Conservation (phyloP, 2,797 vertebrate genomes). For the Eospalax fontanierii region DNA sequence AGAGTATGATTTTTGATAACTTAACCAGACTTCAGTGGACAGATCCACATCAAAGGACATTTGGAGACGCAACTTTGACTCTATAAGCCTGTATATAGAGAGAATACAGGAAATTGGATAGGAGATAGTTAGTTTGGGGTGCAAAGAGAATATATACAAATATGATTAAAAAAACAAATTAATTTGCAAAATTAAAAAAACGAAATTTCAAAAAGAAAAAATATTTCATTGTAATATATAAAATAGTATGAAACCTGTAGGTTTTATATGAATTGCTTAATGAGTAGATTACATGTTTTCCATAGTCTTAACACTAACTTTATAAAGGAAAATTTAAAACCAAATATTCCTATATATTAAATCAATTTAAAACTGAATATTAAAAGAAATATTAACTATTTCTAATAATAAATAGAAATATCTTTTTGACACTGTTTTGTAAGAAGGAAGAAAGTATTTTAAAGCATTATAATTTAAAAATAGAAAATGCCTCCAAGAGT, state of each 20-base stretch:
- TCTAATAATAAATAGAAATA: no score
- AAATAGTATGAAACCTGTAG: neutral
- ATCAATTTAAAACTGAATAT: neutral
- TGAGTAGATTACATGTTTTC: neutral
- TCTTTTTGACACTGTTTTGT: neutral
- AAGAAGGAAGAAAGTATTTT: neutral
- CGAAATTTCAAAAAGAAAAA: neutral
- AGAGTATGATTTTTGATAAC: no score
- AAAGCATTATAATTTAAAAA: slow-evolving; percentile 40
- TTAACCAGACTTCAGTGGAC: no score
- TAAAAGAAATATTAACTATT: neutral
- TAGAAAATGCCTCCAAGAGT: neutral
- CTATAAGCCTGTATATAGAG: no score
- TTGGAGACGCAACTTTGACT: no score
- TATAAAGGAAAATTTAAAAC: neutral
- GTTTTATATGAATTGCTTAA: neutral
- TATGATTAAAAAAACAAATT: no score
- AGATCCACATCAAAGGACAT: no score
- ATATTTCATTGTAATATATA: neutral
- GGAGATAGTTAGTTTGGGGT: no score
- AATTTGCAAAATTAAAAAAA: no score
- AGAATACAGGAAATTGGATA: no score
- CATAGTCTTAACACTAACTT: neutral
- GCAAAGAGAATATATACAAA: no score
- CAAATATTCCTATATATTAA: neutral